Conservation (phyloP, 2,113 vertebrate genomes). For the Cochlearius cochlearius region DNA sequence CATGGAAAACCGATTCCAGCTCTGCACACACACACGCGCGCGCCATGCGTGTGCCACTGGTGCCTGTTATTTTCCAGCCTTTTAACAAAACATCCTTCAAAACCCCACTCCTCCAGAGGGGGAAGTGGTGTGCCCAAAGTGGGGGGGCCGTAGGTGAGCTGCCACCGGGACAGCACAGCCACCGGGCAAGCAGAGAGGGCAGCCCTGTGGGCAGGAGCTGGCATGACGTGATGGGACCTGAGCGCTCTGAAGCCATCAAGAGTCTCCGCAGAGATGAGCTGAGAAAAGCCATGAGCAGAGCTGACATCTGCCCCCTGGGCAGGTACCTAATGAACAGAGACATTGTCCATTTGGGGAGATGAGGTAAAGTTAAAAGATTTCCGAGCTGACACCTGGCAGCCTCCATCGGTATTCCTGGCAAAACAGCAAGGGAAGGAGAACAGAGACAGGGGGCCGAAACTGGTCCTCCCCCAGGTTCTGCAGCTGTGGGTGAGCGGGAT, state of each 20-base stretch:
- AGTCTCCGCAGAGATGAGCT: not conserved
- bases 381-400: slow-evolving; percentile 2
- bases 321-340: slow-evolving; percentile 14
- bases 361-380: not conserved
- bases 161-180: fast-evolving
- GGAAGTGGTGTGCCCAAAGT: not conserved
- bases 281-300: slow-evolving; percentile 34
- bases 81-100: not conserved
- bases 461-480: fast-evolving
- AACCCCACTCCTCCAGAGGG: not conserved
- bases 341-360: slow-evolving; percentile 26
- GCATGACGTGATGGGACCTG: not conserved
- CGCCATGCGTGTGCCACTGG: fast-evolving
- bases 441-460: fast-evolving
- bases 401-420: not conserved
- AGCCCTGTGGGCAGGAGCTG: not conserved
- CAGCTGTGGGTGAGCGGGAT: not conserved
- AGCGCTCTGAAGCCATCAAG: not conserved
- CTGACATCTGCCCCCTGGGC: slow-evolving; percentile 35
- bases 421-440: not conserved
- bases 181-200: not conserved
- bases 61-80: not conserved
- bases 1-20: not conserved
- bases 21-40: not conserved
- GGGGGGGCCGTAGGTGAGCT: fast-evolving